Evolutionary conservation across 2,113 vertebrate genomes (phyloP).

Genomic region (Vulpes ferrilata): DNA sequence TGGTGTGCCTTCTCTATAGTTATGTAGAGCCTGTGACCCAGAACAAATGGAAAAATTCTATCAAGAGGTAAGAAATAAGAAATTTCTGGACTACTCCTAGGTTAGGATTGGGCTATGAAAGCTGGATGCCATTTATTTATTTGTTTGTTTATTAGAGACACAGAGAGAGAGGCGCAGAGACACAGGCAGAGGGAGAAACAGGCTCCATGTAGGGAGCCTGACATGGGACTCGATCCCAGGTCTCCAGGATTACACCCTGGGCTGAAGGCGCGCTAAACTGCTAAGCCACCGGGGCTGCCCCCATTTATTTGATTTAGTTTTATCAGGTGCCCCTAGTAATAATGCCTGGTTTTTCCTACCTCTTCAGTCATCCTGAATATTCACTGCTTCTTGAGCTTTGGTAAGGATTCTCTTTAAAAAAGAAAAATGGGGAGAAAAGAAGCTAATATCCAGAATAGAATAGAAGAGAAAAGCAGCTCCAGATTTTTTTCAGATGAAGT

Average conservation of each 20-base stretch:
- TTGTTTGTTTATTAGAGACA: too few relatives aligned
- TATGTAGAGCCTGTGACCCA: neutral
- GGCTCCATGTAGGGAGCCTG: too few relatives aligned
- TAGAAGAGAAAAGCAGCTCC: neutral
- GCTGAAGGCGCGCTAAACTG: too few relatives aligned
- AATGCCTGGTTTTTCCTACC: constrained; percentile 33
- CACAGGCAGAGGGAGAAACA: too few relatives aligned
- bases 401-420: constrained; percentile 28
- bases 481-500: constrained; percentile 49
- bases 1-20: constrained; percentile 15
- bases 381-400: constrained; percentile 52
- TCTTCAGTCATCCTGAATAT: constrained; percentile 43
- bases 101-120: constrained; percentile 11
- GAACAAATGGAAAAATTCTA: constrained; percentile 58
- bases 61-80: constrained; percentile 12
- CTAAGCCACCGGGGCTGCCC: too few relatives aligned
- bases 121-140: constrained; percentile 40
- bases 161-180: too few relatives aligned
- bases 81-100: neutral
- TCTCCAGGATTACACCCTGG: too few relatives aligned
- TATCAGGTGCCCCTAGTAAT: neutral
- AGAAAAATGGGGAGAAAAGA: neutral
- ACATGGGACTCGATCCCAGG: too few relatives aligned
- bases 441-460: constrained; percentile 35
- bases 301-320: neutral